These are phyloP conservation scores for Chelonus formosanus DNA, from an alignment of 2,888 invertebrate species.

Conservation along the genomic window DNA sequence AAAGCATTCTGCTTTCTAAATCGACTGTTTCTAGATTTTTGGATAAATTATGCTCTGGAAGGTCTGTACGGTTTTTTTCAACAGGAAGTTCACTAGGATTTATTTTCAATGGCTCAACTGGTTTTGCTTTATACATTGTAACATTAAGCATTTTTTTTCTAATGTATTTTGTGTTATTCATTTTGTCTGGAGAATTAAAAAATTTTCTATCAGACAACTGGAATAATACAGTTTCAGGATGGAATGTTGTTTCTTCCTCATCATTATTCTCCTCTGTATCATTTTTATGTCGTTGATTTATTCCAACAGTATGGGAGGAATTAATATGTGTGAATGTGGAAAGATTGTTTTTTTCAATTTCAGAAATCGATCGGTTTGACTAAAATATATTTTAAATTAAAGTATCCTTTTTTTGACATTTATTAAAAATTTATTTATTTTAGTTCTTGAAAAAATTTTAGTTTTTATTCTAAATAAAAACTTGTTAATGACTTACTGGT, in stretches of 20 bases:
- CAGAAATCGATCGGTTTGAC: too few species aligned
- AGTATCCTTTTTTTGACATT: too few species aligned
- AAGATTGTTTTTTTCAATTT: too few species aligned
- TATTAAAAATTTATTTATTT: too few species aligned
- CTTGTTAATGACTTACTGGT: too few species aligned
- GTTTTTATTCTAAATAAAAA: too few species aligned
- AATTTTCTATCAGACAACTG: constrained; percentile 5
- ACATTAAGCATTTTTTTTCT: constrained; percentile 15
- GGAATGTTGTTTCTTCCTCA: constrained; percentile 18
- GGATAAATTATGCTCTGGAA: constrained; percentile 14
- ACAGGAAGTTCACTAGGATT: constrained; percentile 17
- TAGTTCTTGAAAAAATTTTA: too few species aligned
- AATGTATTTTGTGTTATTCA: neutral
- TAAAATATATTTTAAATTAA: too few species aligned
- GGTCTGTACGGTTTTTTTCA: constrained; percentile 10
- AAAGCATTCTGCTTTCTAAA: constrained; percentile 31
- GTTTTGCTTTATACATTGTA: neutral
- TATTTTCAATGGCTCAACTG: constrained; percentile 21
- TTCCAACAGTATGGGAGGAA: too few species aligned
- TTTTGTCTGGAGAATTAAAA: neutral
- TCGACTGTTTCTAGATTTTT: constrained; percentile 26
- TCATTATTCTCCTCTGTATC: too few species aligned
- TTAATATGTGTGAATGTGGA: too few species aligned
- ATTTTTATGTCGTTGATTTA: too few species aligned
- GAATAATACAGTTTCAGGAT: constrained; percentile 30